phyloP scores from a whole-genome alignment of 2,797 vertebrate genomes.

The Varecia variegata region DNA sequence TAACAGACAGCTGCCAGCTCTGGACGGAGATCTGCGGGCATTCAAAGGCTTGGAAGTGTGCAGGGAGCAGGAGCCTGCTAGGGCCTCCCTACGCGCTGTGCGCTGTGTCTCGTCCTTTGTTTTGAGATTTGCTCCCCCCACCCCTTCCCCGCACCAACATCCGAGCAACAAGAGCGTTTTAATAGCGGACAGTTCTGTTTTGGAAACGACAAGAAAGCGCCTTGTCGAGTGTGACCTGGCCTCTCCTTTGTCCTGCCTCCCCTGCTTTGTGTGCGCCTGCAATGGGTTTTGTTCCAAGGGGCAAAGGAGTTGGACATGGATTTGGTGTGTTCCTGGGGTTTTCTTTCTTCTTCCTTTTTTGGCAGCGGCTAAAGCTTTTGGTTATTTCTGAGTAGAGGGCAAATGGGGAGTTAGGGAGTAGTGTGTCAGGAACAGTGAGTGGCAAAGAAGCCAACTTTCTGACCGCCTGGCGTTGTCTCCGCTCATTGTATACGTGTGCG shows the following conservation, averaged over 20 bases:
- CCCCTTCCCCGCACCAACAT: conserved; percentile 44
- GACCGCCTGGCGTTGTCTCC: not conserved
- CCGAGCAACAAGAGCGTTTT: conserved; percentile 68
- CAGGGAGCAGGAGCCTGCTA: conserved; percentile 71
- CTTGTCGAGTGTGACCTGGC: conserved; percentile 74
- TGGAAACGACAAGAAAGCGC: conserved; percentile 72
- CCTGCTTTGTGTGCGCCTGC: conserved; percentile 36
- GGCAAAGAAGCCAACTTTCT: conserved; percentile 40
- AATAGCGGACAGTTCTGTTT: conserved; percentile 77
- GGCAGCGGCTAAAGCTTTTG: conserved; percentile 56
- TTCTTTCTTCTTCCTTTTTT: conserved; percentile 45
- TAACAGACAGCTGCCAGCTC: conserved; percentile 86
- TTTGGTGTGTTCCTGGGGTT: conserved; percentile 72
- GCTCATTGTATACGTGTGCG: not conserved
- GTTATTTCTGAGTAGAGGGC: conserved; percentile 56
- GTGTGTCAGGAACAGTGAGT: conserved; percentile 38
- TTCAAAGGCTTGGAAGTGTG: conserved; percentile 80
- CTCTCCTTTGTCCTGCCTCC: conserved; percentile 67
- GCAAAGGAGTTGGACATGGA: conserved; percentile 72
- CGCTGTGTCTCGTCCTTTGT: conserved; percentile 64
- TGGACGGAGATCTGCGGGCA: conserved; percentile 81
- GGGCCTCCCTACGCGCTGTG: conserved; percentile 42
- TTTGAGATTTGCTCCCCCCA: conserved; percentile 51
- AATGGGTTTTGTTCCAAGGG: conserved; percentile 74
- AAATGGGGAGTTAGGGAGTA: conserved; percentile 12